These are phyloP conservation scores for Trachelus tabidus DNA, from an alignment of 2,888 invertebrate species.

Conservation along the genomic window DNA sequence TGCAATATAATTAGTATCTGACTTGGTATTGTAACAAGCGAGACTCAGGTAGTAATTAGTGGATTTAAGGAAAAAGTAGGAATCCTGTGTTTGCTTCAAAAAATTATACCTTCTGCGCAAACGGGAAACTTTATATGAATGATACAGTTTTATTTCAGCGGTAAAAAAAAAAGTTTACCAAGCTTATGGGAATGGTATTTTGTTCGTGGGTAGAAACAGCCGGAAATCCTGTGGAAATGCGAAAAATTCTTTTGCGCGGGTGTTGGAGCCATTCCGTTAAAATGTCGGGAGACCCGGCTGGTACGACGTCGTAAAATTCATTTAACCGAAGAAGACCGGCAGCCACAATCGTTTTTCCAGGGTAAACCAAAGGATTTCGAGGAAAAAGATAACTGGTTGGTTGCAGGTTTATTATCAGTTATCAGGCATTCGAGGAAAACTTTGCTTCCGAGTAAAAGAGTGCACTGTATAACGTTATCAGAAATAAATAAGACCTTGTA, in stretches of 20 bases:
- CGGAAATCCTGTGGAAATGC: not conserved
- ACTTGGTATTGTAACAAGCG: too few species aligned
- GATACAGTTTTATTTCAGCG: not conserved
- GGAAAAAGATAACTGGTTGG: not conserved
- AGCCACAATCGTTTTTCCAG: not conserved
- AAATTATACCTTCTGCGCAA: not conserved
- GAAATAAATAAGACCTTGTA: not conserved
- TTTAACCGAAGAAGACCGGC: not conserved
- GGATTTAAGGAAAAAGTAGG: too few species aligned
- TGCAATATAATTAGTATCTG: too few species aligned
- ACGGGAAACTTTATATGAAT: not conserved
- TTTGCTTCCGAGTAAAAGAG: not conserved
- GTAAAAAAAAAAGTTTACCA: not conserved
- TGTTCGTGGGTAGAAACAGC: not conserved
- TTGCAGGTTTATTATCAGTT: not conserved
- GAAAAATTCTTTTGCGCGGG: not conserved
- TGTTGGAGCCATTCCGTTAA: not conserved
- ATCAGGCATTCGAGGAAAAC: not conserved
- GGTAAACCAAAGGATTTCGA: not conserved
- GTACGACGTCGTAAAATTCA: not conserved
- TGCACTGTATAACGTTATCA: not conserved
- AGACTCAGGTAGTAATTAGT: too few species aligned
- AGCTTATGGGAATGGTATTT: not conserved
- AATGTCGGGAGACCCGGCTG: not conserved
- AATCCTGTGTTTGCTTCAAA: not conserved